Evolutionary conservation across 35 echinoderm and acorn worm genomes (phyloP), one percentile per base, ranked within the genome.

Genomic region (Chiridota heheva): DNA sequence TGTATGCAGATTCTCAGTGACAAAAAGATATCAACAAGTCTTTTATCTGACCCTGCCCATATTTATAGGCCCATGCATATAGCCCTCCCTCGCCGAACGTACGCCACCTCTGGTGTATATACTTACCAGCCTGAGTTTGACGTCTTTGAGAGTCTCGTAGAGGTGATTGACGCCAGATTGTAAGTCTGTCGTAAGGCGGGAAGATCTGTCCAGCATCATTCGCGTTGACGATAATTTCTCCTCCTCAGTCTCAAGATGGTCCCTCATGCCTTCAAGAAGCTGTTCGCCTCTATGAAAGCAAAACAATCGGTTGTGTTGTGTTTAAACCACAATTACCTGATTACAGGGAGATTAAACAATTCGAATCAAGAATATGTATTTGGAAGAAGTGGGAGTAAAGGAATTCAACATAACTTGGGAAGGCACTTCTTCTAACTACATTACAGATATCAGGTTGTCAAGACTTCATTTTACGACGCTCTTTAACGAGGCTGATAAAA

Each of bases 71-170:
- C 22, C 47, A 51, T 22, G 10, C 47, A 10, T 51, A 51, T 22
- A 51, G 8, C 47, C 10, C 47, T 51, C 10, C 22, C 22, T 12
- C 8, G 47, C 47, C 47, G 10, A 12, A 10, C 8, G 31, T 64
- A 16, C 15, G 28, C 60, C 28, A n/a, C n/a, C n/a, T n/a, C n/a
- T n/a, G n/a, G n/a, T n/a, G n/a, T n/a, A n/a, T n/a, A n/a, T 27
- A 43, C 78, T 74, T 72, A 91, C 94, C 45, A 78, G 69, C 74
- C 68, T 91, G 29, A 91, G 71, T 88, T 84, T 88, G 43, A 97
- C 84, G 18, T 91, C 88, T 53, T 85, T 88, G 24, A 91, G 71
- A 13, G 70, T 85, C 22, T 97, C 94, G 60, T 88, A 84, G 20
- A 97, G 61, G 76, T 91, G 88, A 2, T 77, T 69, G 36, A 90